A percentile compares a stretch with the other conserved stretches of the same genome.
Conservation (phyloP, 2,888 invertebrate species). For the Pecten maximus region DNA sequence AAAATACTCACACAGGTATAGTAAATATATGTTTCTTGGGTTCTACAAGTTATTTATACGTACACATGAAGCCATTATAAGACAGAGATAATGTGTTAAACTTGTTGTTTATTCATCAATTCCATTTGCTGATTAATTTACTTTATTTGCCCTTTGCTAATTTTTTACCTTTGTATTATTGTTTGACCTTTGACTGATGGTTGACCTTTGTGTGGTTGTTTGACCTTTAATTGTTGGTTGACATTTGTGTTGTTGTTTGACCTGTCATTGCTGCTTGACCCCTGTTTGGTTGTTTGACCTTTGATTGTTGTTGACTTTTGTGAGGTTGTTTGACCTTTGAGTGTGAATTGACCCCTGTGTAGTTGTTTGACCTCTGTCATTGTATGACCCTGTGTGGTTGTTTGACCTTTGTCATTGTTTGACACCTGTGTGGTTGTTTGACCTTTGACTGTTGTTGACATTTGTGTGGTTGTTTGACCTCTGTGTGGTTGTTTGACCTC, state of each 20-base stretch:
- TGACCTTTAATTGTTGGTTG: neutral
- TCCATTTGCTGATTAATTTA: neutral
- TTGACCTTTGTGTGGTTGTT: neutral
- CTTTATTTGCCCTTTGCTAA: neutral
- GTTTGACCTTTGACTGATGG: neutral
- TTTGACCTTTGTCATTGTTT: neutral
- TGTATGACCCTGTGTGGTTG: neutral
- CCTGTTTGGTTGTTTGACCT: neutral
- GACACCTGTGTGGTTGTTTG: neutral
- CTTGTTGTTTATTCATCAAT: no score
- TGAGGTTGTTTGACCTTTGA: neutral
- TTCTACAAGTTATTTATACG: neutral
- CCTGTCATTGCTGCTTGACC: neutral
- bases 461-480: neutral
- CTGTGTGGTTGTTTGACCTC: neutral
- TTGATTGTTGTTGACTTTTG: neutral
- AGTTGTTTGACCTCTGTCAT: neutral
- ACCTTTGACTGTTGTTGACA: no score
- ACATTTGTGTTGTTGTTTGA: neutral
- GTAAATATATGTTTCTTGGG: neutral
- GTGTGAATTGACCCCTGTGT: neutral
- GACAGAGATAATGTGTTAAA: no score
- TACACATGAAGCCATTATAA: no score
- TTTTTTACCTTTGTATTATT: neutral
- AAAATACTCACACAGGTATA: constrained; percentile 66